Conservation (phyloP, 2,888 invertebrate species). For the Macrophya annulata region DNA sequence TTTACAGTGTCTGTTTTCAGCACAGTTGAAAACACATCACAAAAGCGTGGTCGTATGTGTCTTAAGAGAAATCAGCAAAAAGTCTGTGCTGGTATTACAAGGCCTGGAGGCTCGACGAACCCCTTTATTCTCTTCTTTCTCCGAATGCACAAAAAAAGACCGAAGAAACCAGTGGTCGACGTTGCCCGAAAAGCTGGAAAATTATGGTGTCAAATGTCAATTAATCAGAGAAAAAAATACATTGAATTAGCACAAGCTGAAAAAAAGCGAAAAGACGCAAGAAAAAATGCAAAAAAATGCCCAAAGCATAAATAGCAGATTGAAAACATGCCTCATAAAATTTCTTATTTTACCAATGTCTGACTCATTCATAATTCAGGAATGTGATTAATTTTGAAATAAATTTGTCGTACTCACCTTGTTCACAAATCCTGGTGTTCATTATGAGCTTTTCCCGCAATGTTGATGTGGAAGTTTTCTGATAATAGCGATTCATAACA, state of each 20-base stretch:
- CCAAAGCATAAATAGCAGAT: constrained; percentile 13
- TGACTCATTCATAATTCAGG: neutral
- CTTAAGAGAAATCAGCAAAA: neutral
- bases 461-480: neutral
- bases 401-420: neutral
- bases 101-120: constrained; percentile 68
- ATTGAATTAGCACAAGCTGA: constrained; percentile 73
- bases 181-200: constrained; percentile 74
- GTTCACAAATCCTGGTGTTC: neutral
- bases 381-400: neutral
- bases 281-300: constrained; percentile 62
- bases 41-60: constrained; percentile 37
- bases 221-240: constrained; percentile 72
- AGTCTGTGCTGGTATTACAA: neutral
- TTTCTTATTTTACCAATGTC: neutral
- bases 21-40: constrained; percentile 44
- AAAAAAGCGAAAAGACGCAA: constrained; percentile 69
- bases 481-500: neutral
- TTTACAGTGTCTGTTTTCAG: constrained; percentile 42
- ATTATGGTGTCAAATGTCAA: constrained; percentile 72
- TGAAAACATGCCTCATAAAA: neutral
- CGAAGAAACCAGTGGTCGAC: constrained; percentile 69
- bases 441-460: neutral
- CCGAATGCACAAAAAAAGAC: constrained; percentile 69
- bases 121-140: constrained; percentile 75